Evolutionary conservation across 2,797 vertebrate species (phyloP), one percentile per base, ranked within the genome.

Genomic region (Poecilia gillii): DNA sequence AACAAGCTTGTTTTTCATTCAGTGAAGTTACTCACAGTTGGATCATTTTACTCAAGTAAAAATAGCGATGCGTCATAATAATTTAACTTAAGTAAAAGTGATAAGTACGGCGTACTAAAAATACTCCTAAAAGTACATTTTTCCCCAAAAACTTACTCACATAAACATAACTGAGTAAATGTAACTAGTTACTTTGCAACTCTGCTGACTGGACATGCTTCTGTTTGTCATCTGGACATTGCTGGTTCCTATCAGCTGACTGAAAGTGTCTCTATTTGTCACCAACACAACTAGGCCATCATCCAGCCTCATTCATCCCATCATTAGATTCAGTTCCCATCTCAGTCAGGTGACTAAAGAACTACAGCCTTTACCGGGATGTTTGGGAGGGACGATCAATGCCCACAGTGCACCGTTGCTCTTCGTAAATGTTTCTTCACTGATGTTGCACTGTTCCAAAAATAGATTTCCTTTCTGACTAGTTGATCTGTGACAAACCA

Each of bases 381-480:
- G 46, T 14, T 46, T 46, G 46, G 45, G 46, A 53, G 23, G 51
- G 18, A 55, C 7, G n/a, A 59, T 59, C 55, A 59, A 13, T 2
- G 55, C 4, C 12, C 55, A 31, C 55, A 28, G 12, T 77, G 51
- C 23, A 72, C 0, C 62, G 12, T 7, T 46, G 12, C 0, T 23
- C 18, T 2, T 31, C 20, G 23, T 0, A 18, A 57, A 76, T n/a
- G 31, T 76, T 51, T 31, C 25, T 28, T 59, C 55, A 59, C 55
- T 1, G 11, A 28, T 55, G 53, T n/a, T 55, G 33, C 13, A n/a
- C 70, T 3, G 2, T n/a, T 74, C 11, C 73, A 76, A 73, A 86
- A 86, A 77, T 80, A 80, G 76, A 76, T 73, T 76, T 87, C 84
- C 73, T 84, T 25, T 11, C 0, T 53, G 2, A 45, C 55, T 43